Base-by-base conservation (phyloP, 2,797 vertebrate species). In the Pseudochromis fuscus region DNA sequence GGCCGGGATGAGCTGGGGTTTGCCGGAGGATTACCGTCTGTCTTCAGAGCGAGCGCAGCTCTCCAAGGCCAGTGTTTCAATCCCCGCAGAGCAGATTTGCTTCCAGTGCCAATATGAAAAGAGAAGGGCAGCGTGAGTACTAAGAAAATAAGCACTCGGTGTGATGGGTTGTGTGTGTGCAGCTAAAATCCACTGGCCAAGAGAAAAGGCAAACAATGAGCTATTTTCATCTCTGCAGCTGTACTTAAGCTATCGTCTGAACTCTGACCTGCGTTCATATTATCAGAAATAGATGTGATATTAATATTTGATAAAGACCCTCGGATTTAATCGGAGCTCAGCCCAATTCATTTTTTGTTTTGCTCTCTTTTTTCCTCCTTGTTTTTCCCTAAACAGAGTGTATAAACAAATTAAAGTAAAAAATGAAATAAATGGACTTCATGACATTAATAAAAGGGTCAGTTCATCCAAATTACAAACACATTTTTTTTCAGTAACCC, bases 1-100 rank as follows among this genome's bases (percentile, higher is more conserved):
- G 84, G 67, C 79, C 61, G 69, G 82, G 75, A 89, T 86, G 84
- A 92, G 82, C 72, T 51, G 74, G 90, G 85, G 83, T 91, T 90
- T 87, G 87, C 86, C 63, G 56, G 81, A 89, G 88, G 90, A 92
- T 90, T 89, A 88, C 76, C 77, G 82, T 88, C 86, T 88, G 84
- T 87, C 82, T 84, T 84, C 56, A 31, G 61, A 62, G 83, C 81
- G 30, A 51, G 66, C 21, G 10, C 53, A 15, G 78, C 72, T 85
- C 84, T 83, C 77, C 67, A 18, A 87, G 68, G 84, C 77, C 87
- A 74, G 72, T 40, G 79, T 84, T 83, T 79, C 85, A 73, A 69
- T 89, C 88, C 86, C 88, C 37, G 66, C 69, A 16, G 81, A 85
- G 85, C 74, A 84, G 75, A 88, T 85, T 79, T 85, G 68, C 65